Conservation (phyloP, 2,888 invertebrate species). For the Protophormia terraenovae region DNA sequence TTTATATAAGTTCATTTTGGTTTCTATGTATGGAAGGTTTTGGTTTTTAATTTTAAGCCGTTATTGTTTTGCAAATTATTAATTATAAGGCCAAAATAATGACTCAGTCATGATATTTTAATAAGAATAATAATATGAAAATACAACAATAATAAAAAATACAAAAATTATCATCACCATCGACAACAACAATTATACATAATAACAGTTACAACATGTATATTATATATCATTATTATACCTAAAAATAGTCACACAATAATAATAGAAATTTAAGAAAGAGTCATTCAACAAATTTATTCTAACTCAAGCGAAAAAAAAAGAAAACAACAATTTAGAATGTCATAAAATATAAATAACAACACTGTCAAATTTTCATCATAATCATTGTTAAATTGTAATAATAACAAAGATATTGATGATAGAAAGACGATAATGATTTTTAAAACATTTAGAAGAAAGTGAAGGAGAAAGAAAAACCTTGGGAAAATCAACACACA, state of each 20-base stretch:
- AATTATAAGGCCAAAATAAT: conserved; percentile 28
- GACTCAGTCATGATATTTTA: conserved; percentile 4
- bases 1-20: not conserved
- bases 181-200: conserved; percentile 1
- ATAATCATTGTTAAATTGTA: conserved; percentile 21
- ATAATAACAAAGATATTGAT: not conserved
- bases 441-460: not conserved
- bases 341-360: not conserved
- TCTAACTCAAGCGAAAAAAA: not conserved
- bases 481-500: not conserved
- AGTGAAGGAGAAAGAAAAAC: not conserved
- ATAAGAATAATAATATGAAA: not conserved
- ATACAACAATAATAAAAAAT: not conserved
- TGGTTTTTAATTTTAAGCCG: conserved; percentile 2
- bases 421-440: not conserved
- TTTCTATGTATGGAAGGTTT: not conserved
- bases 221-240: not conserved
- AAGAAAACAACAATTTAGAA: not conserved
- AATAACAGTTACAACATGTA: not conserved
- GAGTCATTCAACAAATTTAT: not conserved
- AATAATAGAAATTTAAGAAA: not conserved
- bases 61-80: conserved; percentile 49
- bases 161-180: conserved; percentile 13
- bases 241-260: not conserved
- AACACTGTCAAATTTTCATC: not conserved